phyloP scores from a whole-genome alignment of 2,113 vertebrate species.

The Myrmecophaga tridactyla region DNA sequence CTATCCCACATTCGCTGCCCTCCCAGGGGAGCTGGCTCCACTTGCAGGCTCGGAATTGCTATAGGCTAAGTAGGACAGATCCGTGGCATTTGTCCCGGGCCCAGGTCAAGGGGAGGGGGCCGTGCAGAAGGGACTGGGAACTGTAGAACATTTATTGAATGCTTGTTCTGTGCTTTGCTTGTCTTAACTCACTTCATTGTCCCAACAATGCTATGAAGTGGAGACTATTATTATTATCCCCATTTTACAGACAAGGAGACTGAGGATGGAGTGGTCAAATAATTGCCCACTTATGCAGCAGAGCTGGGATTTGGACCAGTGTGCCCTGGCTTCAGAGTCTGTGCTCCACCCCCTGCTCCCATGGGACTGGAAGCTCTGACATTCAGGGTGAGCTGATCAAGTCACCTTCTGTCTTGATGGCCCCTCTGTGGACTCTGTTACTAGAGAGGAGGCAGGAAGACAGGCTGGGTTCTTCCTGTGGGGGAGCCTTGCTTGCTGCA shows the following conservation, averaged over 20 bases:
- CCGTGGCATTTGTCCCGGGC: fast-evolving
- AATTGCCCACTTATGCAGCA: background rate
- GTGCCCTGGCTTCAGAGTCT: background rate
- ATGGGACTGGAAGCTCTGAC: background rate
- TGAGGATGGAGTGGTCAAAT: background rate
- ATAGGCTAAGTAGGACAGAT: background rate
- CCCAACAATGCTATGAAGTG: fast-evolving
- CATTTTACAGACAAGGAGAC: background rate
- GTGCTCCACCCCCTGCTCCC: background rate
- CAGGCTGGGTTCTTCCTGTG: background rate
- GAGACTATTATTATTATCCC: background rate
- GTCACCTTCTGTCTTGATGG: background rate
- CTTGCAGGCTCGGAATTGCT: background rate
- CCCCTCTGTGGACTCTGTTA: background rate
- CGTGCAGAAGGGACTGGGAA: background rate
- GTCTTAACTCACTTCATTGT: background rate
- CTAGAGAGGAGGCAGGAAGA: background rate
- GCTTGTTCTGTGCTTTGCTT: background rate
- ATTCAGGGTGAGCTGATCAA: background rate
- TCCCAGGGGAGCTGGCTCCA: background rate
- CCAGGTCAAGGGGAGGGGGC: background rate
- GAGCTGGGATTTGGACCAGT: background rate
- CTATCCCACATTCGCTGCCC: background rate
- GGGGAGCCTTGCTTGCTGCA: background rate
- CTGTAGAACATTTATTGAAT: too few relatives aligned